A percentile compares a stretch with the other conserved stretches of the same genome.
Conservation (phyloP, 2,888 invertebrate genomes). For the Drosophila mettleri region DNA sequence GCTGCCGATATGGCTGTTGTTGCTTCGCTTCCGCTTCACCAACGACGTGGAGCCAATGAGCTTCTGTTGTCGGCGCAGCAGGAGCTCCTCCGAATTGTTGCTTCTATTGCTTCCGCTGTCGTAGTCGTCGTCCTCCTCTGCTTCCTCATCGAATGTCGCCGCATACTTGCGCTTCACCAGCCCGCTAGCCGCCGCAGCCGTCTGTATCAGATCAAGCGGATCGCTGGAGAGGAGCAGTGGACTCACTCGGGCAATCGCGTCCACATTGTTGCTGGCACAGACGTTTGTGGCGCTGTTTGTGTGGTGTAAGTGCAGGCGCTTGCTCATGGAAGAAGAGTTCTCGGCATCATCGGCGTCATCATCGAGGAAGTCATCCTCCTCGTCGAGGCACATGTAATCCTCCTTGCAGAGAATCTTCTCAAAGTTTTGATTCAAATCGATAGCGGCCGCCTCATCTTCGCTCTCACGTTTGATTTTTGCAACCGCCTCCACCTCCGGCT, state of each 20-base stretch:
- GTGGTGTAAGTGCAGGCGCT: constrained; percentile 47
- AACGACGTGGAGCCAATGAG: constrained; percentile 31
- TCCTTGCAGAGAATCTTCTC: constrained; percentile 85
- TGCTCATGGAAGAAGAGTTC: constrained; percentile 75
- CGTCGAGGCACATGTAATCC: constrained; percentile 84
- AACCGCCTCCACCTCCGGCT: constrained; percentile 46
- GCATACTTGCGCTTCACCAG: constrained; percentile 72
- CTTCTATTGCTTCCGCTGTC: constrained; percentile 39
- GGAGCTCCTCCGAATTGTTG: constrained; percentile 32
- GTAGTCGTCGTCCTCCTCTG: constrained; percentile 55
- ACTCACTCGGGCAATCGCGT: constrained; percentile 30
- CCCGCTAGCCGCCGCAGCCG: constrained; percentile 45
- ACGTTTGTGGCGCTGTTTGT: background rate
- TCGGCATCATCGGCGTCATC: constrained; percentile 65
- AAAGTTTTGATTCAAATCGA: constrained; percentile 84
- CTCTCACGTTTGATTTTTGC: constrained; percentile 46
- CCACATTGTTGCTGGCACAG: constrained; percentile 55
- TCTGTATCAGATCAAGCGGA: constrained; percentile 82
- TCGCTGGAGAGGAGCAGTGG: constrained; percentile 52
- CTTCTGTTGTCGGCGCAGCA: constrained; percentile 42
- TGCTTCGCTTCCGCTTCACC: constrained; percentile 60
- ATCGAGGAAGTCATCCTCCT: constrained; percentile 79
- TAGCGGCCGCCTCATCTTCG: constrained; percentile 45
- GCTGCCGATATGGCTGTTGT: constrained; percentile 47
- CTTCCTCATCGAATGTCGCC: constrained; percentile 59